Percentiles rank a stretch among this genome's conserved stretches.
Conservation (phyloP, 2,113 vertebrate species). For the Cranoglanis bouderius region DNA sequence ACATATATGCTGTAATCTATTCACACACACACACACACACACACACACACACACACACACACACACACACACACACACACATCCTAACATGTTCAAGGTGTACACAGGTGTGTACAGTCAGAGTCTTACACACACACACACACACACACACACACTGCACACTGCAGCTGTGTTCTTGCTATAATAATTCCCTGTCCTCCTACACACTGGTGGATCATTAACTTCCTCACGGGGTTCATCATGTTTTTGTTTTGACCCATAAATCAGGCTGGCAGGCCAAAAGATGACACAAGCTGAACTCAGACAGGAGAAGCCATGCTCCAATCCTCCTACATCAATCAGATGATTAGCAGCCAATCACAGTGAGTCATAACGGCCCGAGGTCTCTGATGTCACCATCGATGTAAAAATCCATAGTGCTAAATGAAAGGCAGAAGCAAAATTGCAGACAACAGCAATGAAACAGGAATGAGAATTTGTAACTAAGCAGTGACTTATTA, state of each 20-base stretch:
- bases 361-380: background rate
- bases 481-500: background rate
- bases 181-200: conserved; percentile 43
- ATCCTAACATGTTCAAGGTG: background rate
- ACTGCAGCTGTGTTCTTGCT: conserved; percentile 10
- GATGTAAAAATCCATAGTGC: background rate
- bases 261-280: conserved; percentile 31
- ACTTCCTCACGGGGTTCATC: conserved; percentile 21
- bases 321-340: conserved; percentile 11
- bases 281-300: conserved; percentile 11
- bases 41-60: conserved; percentile 17
- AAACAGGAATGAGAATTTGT: background rate
- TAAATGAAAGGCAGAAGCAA: background rate
- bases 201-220: conserved; percentile 34
- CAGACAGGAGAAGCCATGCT: background rate
- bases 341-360: conserved; percentile 10
- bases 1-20: conserved; percentile 21
- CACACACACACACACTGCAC: conserved; percentile 31
- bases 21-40: background rate
- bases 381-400: background rate
- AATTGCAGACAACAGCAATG: background rate
- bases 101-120: conserved; percentile 18
- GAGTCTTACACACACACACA: background rate
- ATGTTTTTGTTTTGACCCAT: conserved; percentile 41
- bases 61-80: conserved; percentile 16